Evolutionary conservation across 2,888 invertebrate species (phyloP), one percentile per base, ranked within the genome.

Genomic region (Myopa tessellatipennis): DNA sequence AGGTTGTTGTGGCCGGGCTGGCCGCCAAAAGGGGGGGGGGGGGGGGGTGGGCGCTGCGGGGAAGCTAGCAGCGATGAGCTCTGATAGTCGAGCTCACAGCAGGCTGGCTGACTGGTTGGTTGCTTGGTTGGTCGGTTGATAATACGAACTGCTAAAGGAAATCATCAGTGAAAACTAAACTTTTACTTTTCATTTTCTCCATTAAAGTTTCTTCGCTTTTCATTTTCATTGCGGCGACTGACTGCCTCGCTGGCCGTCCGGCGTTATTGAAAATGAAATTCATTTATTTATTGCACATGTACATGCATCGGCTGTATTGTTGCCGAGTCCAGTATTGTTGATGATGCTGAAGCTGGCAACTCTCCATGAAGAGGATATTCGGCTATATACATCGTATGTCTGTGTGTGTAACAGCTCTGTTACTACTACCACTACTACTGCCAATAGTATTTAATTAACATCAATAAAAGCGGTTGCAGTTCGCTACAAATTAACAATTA

Each of bases 91-190:
- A 26, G 61, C 8, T 26, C 16, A 38, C 4, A 14, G 38, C 34
- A 16, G 61, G 34, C 36, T 16, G 38, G 12, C 34, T 14, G 36
- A 12, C n/a, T 36, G 34, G 14, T 26, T 26, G 18, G 69, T 16
- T 50, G 69, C n/a, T n/a, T 26, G 14, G 14, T 18, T 50, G 69
- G 26, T 8, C 50, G 45, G 26, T 12, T 70, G 18, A 70, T 70
- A 52, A 55, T 55, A 55, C 26, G 52, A 65, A 55, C 55, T 70
- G 34, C 52, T 70, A 70, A 70, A 70, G 70, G 70, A 70, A 70
- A 70, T 73, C 75, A 67, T 55, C 85, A 86, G 87, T 87, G 87
- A 87, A 87, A 87, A 87, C 74, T 87, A 84, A 86, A 87, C 87
- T 87, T 87, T 87, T 87, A 87, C 87, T 87, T 87, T 87, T 86